phyloP scores from a whole-genome alignment of 2,888 invertebrate genomes.

The Cantharis rustica region DNA sequence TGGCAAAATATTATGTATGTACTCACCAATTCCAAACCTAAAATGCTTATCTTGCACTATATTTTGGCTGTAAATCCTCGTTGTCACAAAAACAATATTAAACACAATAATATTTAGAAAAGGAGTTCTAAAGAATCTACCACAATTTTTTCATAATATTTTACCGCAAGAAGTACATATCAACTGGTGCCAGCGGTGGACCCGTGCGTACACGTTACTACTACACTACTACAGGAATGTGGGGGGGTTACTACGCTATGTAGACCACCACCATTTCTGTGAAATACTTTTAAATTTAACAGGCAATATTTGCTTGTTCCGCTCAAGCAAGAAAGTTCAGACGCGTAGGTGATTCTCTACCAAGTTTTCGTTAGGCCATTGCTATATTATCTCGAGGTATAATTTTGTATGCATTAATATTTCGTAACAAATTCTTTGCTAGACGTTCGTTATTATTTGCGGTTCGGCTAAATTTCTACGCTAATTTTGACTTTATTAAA shows the following conservation, averaged over 20 bases:
- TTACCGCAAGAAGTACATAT: constrained; percentile 24
- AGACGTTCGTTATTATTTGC: neutral
- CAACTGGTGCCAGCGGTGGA: constrained; percentile 30
- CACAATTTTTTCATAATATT: constrained; percentile 4
- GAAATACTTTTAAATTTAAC: constrained; percentile 30
- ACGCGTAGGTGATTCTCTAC: constrained; percentile 51
- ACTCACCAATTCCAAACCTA: neutral
- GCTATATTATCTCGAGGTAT: neutral
- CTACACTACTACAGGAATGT: constrained; percentile 52
- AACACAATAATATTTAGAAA: neutral
- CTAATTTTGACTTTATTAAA: neutral
- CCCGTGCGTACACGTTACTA: constrained; percentile 40
- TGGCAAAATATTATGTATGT: neutral
- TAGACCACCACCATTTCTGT: constrained; percentile 38
- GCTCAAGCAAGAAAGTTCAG: constrained; percentile 53
- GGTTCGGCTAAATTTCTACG: neutral
- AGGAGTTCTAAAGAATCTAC: neutral
- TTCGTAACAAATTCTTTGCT: neutral
- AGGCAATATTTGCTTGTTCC: constrained; percentile 36
- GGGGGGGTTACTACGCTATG: constrained; percentile 53
- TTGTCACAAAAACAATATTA: neutral
- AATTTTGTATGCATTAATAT: neutral
- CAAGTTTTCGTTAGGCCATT: constrained; percentile 36
- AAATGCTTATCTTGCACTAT: neutral
- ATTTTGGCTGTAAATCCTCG: neutral